Conservation (phyloP, 2,113 vertebrate species). For the Calyptommatus sinebrachiatus region DNA sequence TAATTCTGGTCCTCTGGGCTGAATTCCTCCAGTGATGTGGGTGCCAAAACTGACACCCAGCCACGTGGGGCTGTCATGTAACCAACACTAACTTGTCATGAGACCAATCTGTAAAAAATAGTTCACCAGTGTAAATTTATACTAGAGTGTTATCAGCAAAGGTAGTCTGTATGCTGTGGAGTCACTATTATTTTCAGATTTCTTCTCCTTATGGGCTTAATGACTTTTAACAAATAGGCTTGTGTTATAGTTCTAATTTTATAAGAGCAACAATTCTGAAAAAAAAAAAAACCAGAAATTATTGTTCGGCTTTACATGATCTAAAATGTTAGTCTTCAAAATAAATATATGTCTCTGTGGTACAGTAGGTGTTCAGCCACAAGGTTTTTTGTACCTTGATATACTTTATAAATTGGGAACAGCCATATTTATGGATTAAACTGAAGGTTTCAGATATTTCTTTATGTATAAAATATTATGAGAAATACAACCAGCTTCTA, state of each 20-base stretch:
- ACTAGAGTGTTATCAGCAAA: not conserved
- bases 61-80: slow-evolving; percentile 22
- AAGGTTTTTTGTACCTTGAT: not conserved
- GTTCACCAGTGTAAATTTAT: slow-evolving; percentile 18
- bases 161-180: slow-evolving; percentile 6
- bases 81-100: slow-evolving; percentile 26
- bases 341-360: not conserved
- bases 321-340: not conserved
- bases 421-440: too few species aligned
- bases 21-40: slow-evolving; percentile 13
- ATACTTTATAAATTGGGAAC: too few species aligned
- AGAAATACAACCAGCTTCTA: not conserved
- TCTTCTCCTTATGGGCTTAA: not conserved
- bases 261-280: not conserved
- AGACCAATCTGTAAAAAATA: slow-evolving; percentile 33
- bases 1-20: slow-evolving; percentile 14
- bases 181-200: slow-evolving; percentile 31
- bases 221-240: slow-evolving; percentile 4
- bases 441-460: too few species aligned
- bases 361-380: not conserved
- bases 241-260: not conserved
- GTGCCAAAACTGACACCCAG: slow-evolving; percentile 12
- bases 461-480: not conserved
- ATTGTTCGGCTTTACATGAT: not conserved
- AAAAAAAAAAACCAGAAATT: not conserved